A percentile compares a stretch with the other conserved stretches of the same genome.
These are phyloP conservation scores for Drosophila hawaiiensis DNA, from an alignment of 2,888 invertebrate genomes.

Conservation along the genomic window DNA sequence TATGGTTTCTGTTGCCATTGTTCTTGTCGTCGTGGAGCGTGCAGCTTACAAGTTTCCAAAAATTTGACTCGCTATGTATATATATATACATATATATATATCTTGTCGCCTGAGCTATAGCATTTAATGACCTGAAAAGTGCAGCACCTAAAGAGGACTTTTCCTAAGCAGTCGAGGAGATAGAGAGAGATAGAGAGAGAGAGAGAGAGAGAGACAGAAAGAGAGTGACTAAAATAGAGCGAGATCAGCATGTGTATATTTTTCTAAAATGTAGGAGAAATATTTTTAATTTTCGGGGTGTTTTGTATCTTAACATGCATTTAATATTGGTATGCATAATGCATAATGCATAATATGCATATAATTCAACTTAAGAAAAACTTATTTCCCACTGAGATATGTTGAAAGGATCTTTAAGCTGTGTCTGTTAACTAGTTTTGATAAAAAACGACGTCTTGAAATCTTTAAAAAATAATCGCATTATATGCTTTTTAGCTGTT, in stretches of 20 bases:
- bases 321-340: too few relatives aligned
- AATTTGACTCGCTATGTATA: neutral
- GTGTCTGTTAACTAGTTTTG: neutral
- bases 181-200: too few relatives aligned
- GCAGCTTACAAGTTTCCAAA: conserved; percentile 56
- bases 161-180: conserved; percentile 2
- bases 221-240: neutral
- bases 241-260: neutral
- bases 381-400: neutral
- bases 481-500: neutral
- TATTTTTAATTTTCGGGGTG: neutral
- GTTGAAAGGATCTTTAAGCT: too few relatives aligned
- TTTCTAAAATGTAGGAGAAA: neutral
- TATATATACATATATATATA: neutral
- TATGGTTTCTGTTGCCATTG: conserved; percentile 17
- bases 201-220: conserved; percentile 1
- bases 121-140: conserved; percentile 11
- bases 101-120: conserved; percentile 3
- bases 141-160: conserved; percentile 24
- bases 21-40: conserved; percentile 55
- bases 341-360: too few relatives aligned
- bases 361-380: neutral
- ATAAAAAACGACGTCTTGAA: too few relatives aligned
- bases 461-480: neutral
- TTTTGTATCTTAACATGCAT: neutral